Evolutionary conservation across 2,888 invertebrate genomes (phyloP).

Genomic region (Athalia circularis): DNA sequence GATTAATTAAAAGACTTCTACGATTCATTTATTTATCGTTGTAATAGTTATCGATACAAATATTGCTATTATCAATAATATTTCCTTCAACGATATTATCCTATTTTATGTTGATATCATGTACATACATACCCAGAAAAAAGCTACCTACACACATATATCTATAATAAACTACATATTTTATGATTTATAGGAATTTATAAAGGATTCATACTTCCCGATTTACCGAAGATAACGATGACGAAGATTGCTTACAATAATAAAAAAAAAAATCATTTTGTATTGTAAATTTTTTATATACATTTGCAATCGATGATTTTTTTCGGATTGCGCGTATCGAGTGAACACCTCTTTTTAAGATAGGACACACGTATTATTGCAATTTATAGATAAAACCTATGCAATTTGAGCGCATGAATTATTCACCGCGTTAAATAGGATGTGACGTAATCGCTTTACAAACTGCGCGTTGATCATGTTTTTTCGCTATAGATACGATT

Average conservation of each 20-base stretch:
- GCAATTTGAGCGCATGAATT: slow-evolving; percentile 34
- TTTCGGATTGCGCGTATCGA: too few relatives aligned
- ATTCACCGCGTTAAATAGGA: slow-evolving; percentile 31
- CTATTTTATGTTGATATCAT: too few relatives aligned
- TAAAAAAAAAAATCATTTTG: background rate
- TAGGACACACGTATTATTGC: too few relatives aligned
- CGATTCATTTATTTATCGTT: too few relatives aligned
- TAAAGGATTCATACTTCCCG: background rate
- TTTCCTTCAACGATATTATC: too few relatives aligned
- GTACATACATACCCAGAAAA: too few relatives aligned
- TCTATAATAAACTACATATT: slow-evolving; percentile 62
- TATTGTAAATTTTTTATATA: background rate
- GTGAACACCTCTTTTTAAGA: too few relatives aligned
- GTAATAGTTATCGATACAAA: too few relatives aligned
- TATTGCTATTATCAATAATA: too few relatives aligned
- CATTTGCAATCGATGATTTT: background rate
- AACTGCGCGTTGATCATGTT: too few relatives aligned
- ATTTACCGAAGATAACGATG: background rate
- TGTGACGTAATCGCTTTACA: slow-evolving; percentile 25
- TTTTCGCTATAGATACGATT: background rate
- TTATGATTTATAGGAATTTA: slow-evolving; percentile 50
- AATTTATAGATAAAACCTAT: slow-evolving; percentile 5
- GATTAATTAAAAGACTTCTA: too few relatives aligned
- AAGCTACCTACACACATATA: background rate
- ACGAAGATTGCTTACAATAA: too few relatives aligned